Evolutionary conservation across 2,888 invertebrate species (phyloP), one percentile per base, ranked within the genome.

Genomic region (Metacarcinus magister): DNA sequence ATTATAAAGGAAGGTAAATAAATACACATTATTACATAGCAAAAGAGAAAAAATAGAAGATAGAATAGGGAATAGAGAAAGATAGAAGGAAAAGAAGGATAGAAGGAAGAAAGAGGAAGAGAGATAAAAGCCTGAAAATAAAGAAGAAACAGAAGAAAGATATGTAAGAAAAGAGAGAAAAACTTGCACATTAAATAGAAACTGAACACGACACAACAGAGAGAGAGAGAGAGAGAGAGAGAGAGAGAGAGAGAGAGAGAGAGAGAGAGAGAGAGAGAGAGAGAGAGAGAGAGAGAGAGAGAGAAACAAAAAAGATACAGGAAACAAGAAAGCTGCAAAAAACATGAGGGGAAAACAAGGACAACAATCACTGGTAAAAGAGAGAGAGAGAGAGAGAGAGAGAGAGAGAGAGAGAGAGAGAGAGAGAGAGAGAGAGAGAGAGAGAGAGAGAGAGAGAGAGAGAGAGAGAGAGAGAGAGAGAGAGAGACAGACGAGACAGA

Each of bases 231-330:
- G 28, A 44, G 28, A 28, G 48, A 28, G 92, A 44, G 28, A 48
- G 92, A 92, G 92, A 28, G 28, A 48, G 44, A 92, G n/a, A 28
- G 46, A 28, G n/a, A 44, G 16, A 48, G 48, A 28, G 92, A 44
- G n/a, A 44, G 48, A 48, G 92, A 92, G 46, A 48, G 48, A 48
- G 46, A 92, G 92, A 48, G n/a, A 90, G 90, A 32, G 90, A 60
- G 92, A 46, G 39, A 28, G 48, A 48, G 54, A 23, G 54, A 48
- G 54, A 54, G 54, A 54, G 54, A 54, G 54, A 10, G n/a, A 44
- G 92, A 92, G 92, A 92, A 39, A 39, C 19, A 39, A 87, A 39
- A 23, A 39, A 23, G 2, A 87, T 1, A 75, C 19, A 16, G 87
- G 32, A 44, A 90, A 44, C 39, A 19, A 39, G 90, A 90, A 23